Percentiles rank a stretch among this genome's conserved stretches.
Conservation (phyloP, 2,113 vertebrate species). For the Notiomystis cincta region DNA sequence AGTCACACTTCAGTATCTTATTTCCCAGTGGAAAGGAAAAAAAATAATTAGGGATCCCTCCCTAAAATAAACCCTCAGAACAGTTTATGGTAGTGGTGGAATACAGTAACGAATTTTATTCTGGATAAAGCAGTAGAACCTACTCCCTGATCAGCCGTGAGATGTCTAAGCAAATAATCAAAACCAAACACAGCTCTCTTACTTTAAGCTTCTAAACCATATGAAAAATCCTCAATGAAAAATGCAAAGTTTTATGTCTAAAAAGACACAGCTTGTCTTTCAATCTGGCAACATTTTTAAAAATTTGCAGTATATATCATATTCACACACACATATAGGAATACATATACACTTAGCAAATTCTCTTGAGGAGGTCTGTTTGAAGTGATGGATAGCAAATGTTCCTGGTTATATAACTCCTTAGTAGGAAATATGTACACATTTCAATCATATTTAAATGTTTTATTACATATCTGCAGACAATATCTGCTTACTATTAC, state of each 20-base stretch:
- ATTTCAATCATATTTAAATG: not conserved
- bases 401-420: not conserved
- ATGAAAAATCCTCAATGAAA: not conserved
- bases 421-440: not conserved
- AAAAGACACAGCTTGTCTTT: not conserved
- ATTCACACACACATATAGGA: not conserved
- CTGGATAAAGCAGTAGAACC: not conserved
- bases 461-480: not conserved
- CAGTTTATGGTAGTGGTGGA: not conserved
- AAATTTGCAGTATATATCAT: not conserved
- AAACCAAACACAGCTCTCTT: not conserved
- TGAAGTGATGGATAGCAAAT: not conserved
- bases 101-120: not conserved
- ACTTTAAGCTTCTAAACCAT: not conserved
- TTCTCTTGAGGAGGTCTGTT: not conserved
- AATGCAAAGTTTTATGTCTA: not conserved
- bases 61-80: not conserved
- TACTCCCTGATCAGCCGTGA: not conserved
- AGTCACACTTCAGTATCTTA: not conserved
- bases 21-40: not conserved
- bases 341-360: not conserved
- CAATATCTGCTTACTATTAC: not conserved
- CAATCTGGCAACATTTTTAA: not conserved
- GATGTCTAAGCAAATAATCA: not conserved
- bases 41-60: not conserved